Percentiles rank a stretch among this genome's conserved stretches.
Conservation (phyloP, 2,113 vertebrate genomes). For the Cranoglanis bouderius region DNA sequence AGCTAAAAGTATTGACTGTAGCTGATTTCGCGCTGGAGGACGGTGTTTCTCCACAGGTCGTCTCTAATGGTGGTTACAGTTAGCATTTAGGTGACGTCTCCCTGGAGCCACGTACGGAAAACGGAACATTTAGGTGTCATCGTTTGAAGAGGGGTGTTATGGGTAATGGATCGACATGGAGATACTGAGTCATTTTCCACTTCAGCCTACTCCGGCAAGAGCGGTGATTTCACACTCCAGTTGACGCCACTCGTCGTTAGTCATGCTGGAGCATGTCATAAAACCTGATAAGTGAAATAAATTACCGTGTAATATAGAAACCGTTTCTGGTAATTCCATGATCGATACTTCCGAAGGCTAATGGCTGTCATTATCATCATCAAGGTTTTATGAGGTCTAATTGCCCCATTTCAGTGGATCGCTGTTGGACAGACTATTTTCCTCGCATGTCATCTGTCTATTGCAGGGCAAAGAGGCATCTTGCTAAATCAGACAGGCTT, state of each 20-base stretch:
- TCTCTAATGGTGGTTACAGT: not conserved
- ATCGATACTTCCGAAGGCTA: not conserved
- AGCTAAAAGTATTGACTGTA: not conserved
- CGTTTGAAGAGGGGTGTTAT: slow-evolving; percentile 17
- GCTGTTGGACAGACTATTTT: not conserved
- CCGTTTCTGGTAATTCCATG: not conserved
- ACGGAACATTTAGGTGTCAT: not conserved
- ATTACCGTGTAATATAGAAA: not conserved
- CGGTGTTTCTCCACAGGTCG: not conserved
- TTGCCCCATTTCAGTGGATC: not conserved
- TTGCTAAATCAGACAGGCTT: slow-evolving; percentile 1
- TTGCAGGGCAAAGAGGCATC: not conserved
- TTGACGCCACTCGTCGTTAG: slow-evolving; percentile 46
- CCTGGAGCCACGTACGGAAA: not conserved
- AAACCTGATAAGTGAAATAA: not conserved
- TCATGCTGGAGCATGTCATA: slow-evolving; percentile 6
- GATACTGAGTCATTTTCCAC: slow-evolving; percentile 24
- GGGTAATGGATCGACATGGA: slow-evolving; percentile 36
- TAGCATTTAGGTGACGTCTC: not conserved
- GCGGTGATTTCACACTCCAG: slow-evolving; percentile 61
- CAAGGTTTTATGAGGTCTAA: not conserved
- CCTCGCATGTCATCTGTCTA: not conserved
- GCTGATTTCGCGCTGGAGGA: not conserved
- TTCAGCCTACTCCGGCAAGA: slow-evolving; percentile 9
- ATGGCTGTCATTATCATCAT: not conserved